These are phyloP conservation scores for Musca domestica DNA, from an alignment of 1,140 invertebrate genomes.

Conservation along the genomic window DNA sequence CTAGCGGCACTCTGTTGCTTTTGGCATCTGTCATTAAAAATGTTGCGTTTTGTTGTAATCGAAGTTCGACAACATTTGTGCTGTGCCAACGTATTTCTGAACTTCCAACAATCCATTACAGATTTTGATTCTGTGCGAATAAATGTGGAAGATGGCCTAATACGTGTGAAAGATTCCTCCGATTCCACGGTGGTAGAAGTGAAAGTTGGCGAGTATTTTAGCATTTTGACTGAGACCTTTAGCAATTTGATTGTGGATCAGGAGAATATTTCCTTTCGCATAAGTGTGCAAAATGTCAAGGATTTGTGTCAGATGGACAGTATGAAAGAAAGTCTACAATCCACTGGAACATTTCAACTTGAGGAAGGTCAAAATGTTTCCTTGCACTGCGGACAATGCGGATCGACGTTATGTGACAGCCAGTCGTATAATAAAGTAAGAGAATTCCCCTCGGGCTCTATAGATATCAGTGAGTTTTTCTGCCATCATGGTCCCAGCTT, in stretches of 20 bases:
- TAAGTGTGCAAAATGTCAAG: conserved; percentile 18
- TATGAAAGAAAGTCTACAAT: background rate
- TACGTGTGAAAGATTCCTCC: conserved; percentile 15
- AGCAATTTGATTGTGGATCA: conserved; percentile 26
- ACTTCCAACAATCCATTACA: conserved; percentile 24
- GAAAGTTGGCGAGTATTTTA: conserved; percentile 16
- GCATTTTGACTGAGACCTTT: conserved; percentile 21
- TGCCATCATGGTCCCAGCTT: conserved; percentile 35
- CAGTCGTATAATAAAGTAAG: conserved; percentile 28
- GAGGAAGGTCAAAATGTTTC: background rate
- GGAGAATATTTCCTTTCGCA: conserved; percentile 27
- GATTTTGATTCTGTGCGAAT: conserved; percentile 27
- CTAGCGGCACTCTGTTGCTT: too few species aligned
- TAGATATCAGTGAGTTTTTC: conserved; percentile 47
- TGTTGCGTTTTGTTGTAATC: conserved; percentile 21
- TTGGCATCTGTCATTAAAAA: background rate
- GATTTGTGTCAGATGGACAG: background rate
- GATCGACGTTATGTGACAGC: background rate
- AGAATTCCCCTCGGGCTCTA: conserved; percentile 41
- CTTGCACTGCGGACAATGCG: conserved; percentile 22
- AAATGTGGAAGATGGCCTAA: conserved; percentile 22
- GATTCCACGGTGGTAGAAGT: conserved; percentile 7
- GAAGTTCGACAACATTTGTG: conserved; percentile 27
- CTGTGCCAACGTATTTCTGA: conserved; percentile 30
- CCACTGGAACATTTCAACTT: background rate